These are phyloP conservation scores for Limonius californicus DNA, from an alignment of 1,140 invertebrate species.

Conservation along the genomic window DNA sequence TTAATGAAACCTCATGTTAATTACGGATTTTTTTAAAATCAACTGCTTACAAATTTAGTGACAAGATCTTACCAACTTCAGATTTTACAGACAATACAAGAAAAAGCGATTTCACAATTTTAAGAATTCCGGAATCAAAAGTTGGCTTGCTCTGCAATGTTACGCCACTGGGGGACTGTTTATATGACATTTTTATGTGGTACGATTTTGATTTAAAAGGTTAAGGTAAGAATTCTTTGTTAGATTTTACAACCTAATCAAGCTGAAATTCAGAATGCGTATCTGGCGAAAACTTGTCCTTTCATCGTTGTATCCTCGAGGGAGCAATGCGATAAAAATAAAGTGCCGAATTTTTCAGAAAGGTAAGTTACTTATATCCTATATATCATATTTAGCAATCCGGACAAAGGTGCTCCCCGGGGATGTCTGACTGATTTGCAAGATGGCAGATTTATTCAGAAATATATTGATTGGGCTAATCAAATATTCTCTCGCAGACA, in stretches of 20 bases:
- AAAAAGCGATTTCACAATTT: no score
- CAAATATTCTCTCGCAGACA: slow-evolving; percentile 16
- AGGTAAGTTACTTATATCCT: slow-evolving; percentile 3
- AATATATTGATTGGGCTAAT: slow-evolving; percentile 24
- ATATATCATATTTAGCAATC: slow-evolving; percentile 10
- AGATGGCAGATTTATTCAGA: slow-evolving; percentile 16
- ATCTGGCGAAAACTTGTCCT: slow-evolving; percentile 1
- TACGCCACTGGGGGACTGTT: no score
- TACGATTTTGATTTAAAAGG: neutral
- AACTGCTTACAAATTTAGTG: no score
- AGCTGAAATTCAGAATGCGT: slow-evolving; percentile 1
- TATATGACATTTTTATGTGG: neutral
- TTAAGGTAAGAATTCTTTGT: neutral
- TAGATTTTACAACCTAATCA: neutral
- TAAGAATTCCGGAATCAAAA: no score
- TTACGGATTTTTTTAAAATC: no score
- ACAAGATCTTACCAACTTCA: no score
- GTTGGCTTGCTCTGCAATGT: no score
- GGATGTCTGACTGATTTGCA: neutral
- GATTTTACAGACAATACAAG: no score
- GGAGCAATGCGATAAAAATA: slow-evolving; percentile 14
- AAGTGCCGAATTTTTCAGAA: slow-evolving; percentile 7
- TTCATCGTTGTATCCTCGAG: neutral
- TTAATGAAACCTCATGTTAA: no score
- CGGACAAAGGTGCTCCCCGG: neutral